phyloP scores from a whole-genome alignment of 2,113 vertebrate genomes.

The Mustela lutreola region DNA sequence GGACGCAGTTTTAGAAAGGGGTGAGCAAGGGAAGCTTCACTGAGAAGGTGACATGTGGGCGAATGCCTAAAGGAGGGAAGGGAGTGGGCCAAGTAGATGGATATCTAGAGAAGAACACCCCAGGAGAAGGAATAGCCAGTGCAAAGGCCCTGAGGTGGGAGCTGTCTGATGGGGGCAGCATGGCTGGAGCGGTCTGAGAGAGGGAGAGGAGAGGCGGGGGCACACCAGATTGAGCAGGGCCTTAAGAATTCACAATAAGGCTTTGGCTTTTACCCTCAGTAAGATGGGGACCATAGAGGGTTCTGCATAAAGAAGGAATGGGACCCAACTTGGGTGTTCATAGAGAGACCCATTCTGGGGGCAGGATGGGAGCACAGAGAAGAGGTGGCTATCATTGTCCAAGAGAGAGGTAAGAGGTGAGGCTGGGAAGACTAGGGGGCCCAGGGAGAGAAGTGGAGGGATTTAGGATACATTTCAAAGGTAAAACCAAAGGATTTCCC shows the following conservation, averaged over 20 bases:
- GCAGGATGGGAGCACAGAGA: too few relatives aligned
- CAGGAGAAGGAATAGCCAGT: neutral
- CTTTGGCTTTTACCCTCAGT: neutral
- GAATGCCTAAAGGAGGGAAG: neutral
- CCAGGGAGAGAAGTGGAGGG: neutral
- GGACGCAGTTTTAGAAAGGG: slow-evolving; percentile 35
- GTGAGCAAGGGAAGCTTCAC: slow-evolving; percentile 6
- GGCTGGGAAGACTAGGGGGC: neutral
- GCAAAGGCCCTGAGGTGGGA: neutral
- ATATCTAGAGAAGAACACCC: neutral
- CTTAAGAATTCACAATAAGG: neutral
- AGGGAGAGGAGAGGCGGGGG: neutral
- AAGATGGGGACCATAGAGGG: neutral
- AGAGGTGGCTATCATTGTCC: neutral
- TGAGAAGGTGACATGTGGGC: neutral
- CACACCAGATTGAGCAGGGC: neutral
- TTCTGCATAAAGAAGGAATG: neutral
- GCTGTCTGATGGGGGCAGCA: neutral
- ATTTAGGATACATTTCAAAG: neutral
- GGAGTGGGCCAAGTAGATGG: neutral
- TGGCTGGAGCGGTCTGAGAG: neutral
- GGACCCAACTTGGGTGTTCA: neutral
- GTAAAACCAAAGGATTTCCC: neutral
- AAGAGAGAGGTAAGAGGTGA: neutral
- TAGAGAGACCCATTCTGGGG: too few relatives aligned